Conservation (phyloP, 2,888 invertebrate species). For the Thecophora atra region DNA sequence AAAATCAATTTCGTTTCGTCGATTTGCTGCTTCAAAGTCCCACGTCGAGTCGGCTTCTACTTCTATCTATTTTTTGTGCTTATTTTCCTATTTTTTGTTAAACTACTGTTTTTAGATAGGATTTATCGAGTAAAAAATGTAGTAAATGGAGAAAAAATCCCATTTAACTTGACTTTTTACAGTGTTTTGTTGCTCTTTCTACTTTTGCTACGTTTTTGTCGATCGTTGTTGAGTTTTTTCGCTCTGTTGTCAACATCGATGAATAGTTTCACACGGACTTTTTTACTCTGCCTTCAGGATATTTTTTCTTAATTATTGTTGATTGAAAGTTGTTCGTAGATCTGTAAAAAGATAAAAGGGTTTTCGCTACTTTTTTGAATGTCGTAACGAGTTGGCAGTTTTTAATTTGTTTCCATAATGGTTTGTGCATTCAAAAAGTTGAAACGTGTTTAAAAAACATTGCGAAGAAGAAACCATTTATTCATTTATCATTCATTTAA, state of each 20-base stretch:
- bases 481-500: background rate
- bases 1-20: conserved; percentile 30
- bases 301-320: background rate
- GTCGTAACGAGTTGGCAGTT: conserved; percentile 25
- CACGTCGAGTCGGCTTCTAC: background rate
- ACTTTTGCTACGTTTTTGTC: background rate
- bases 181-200: background rate
- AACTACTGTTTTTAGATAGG: background rate
- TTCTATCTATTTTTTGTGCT: background rate
- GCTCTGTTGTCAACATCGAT: conserved; percentile 15
- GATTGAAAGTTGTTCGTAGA: conserved; percentile 8
- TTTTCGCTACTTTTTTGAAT: conserved; percentile 1
- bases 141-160: background rate
- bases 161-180: background rate
- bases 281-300: background rate
- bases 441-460: background rate
- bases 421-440: background rate
- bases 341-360: background rate
- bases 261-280: background rate
- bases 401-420: conserved; percentile 21
- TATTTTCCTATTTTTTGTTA: background rate
- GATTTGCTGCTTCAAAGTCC: background rate
- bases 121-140: background rate
- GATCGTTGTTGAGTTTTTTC: too few relatives aligned
- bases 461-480: background rate